A percentile compares a stretch with the other conserved stretches of the same genome.
These are phyloP conservation scores for Prunella fulvescens DNA, from an alignment of 2,113 vertebrate species.

Conservation along the genomic window DNA sequence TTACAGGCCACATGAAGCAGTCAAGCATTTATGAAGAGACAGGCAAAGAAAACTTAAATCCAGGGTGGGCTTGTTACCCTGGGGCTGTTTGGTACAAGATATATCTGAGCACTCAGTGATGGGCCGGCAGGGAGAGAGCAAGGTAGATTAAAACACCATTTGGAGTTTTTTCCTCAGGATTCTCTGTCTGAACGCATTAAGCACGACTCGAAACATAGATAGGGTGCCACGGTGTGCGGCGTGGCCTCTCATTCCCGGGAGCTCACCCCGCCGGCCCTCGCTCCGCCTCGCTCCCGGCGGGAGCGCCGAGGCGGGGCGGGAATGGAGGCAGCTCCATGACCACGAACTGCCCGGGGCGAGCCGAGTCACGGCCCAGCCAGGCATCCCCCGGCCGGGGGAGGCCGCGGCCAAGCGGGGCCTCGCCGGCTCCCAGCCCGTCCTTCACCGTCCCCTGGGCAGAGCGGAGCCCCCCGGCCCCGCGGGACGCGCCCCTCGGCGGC, in stretches of 20 bases:
- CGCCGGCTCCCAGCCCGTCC: background rate
- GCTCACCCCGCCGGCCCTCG: background rate
- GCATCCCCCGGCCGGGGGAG: background rate
- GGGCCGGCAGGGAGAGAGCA: background rate
- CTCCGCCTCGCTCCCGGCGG: background rate
- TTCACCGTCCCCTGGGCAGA: accelerated
- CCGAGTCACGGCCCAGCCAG: background rate
- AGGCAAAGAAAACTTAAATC: background rate
- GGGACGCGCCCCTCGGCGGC: background rate
- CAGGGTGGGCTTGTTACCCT: no score
- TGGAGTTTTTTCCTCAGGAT: accelerated
- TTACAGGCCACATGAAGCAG: background rate
- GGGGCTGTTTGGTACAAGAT: background rate
- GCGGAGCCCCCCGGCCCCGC: background rate
- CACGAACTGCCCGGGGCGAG: background rate
- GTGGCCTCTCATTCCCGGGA: no score
- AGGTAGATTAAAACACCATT: background rate
- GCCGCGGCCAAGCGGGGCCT: background rate
- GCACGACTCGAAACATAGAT: accelerated
- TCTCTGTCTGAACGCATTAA: background rate
- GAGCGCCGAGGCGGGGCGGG: background rate
- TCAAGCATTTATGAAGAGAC: background rate
- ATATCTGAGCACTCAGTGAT: background rate
- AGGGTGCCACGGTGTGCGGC: background rate
- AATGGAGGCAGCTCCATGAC: background rate